Base-by-base conservation (phyloP, 2,888 invertebrate species). In the Habroteleia sp. region DNA sequence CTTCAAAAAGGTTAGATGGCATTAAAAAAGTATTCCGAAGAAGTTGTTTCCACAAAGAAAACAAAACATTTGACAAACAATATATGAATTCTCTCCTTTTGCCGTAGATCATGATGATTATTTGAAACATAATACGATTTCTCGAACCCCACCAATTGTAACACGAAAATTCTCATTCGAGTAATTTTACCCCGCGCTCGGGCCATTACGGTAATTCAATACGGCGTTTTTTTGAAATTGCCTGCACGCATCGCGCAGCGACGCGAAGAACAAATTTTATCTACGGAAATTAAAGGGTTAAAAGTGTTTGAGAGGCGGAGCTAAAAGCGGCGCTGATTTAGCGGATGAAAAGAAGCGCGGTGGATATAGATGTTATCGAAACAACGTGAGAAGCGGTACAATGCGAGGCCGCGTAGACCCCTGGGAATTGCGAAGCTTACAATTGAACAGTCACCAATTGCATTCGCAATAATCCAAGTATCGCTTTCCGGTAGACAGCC, bases 381-480 rank as follows among this genome's bases (percentile, higher is more conserved):
- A 73, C 66, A 73, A 73, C 60, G 73, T 73, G 65, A 66, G 65
- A 66, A 66, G 35, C 41, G 35, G 17, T 60, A 73, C 72, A 72
- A 72, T 58, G 63, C 50, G 48, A 39, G 35, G 41, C 29, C 41
- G 39, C 60, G 66, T 65, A 69, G 65, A 35, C 65, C 68, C 68
- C 54, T 65, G 75, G 71, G 74, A 74, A 71, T 69, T 14, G 52
- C 74, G 35, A 39, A 46, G 69, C 60, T 74, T 69, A 71, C 74
- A 69, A 74, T 74, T 63, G 68, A 74, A 74, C 74, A 63, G 62
- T 71, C 69, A 66, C 71, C 75, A 75, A 75, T 75, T 75, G 75
- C 75, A 66, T 71, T 75, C 71, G 66, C 71, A 75, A 74, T 74
- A 74, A 75, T 75, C 75, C 75, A 75, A 75, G 75, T 75, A 75